Evolutionary conservation across 2,888 invertebrate species (phyloP).

Genomic region (Epirrhoe tristata): DNA sequence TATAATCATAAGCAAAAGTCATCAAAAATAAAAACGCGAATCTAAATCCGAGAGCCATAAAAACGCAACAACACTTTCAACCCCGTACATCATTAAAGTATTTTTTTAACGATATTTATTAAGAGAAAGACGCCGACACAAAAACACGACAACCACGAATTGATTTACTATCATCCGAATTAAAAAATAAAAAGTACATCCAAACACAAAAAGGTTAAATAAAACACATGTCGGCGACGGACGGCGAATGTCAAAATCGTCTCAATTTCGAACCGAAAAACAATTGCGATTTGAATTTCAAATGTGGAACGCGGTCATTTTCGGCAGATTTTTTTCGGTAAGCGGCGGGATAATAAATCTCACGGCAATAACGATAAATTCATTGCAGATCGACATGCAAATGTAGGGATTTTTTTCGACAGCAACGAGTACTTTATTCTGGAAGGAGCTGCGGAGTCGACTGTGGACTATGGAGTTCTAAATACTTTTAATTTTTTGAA

Average conservation of each 20-base stretch:
- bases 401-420: conserved; percentile 79
- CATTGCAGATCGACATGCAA: conserved; percentile 85
- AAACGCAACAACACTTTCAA: conserved; percentile 51
- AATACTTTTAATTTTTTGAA: not conserved
- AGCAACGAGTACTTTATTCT: conserved; percentile 69
- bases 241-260: conserved; percentile 81
- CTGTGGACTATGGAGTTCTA: conserved; percentile 4
- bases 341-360: conserved; percentile 80
- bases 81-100: conserved; percentile 69
- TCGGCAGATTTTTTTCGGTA: conserved; percentile 78
- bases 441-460: conserved; percentile 56
- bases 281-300: conserved; percentile 82
- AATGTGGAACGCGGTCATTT: conserved; percentile 78
- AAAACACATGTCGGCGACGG: conserved; percentile 70
- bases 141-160: conserved; percentile 62
- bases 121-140: conserved; percentile 43
- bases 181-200: conserved; percentile 58
- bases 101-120: conserved; percentile 67
- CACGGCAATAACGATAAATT: conserved; percentile 83
- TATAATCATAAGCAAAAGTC: conserved; percentile 3
- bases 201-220: conserved; percentile 48
- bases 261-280: conserved; percentile 81
- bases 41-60: conserved; percentile 38
- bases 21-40: conserved; percentile 1
- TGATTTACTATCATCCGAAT: conserved; percentile 70